Conservation (phyloP, 2,113 vertebrate species). For the Daubentonia madagascariensis region DNA sequence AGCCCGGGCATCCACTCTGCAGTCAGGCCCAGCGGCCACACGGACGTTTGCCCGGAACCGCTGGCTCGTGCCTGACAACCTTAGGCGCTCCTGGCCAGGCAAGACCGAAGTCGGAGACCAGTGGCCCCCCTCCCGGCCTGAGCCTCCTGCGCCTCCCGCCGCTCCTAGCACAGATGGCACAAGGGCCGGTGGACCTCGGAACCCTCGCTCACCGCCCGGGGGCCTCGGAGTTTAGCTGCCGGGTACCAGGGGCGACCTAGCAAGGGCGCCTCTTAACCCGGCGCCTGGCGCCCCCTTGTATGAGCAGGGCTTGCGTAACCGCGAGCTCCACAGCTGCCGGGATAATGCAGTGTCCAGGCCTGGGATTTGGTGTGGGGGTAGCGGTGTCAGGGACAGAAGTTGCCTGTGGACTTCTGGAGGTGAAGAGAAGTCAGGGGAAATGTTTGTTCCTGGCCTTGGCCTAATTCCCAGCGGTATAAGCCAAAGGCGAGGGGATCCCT, state of each 20-base stretch:
- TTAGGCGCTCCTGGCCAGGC: background rate
- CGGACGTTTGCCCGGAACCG: background rate
- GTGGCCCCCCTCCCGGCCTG: background rate
- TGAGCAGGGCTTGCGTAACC: background rate
- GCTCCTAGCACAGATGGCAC: background rate
- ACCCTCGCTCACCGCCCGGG: background rate
- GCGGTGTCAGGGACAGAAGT: background rate
- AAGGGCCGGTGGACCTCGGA: background rate
- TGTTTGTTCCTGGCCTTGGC: background rate
- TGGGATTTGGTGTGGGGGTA: background rate
- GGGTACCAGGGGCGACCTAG: background rate
- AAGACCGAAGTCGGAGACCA: background rate
- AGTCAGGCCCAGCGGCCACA: background rate
- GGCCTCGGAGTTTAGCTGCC: background rate
- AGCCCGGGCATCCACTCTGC: background rate
- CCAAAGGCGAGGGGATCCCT: background rate
- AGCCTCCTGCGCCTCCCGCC: background rate
- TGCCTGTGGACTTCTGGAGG: background rate
- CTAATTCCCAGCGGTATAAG: background rate
- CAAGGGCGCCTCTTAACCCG: background rate
- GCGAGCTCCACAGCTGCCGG: too few species aligned
- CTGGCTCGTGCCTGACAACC: background rate
- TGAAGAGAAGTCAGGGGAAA: background rate
- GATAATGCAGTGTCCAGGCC: rapidly evolving
- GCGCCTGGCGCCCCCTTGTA: background rate